Conservation (phyloP, 2,888 invertebrate species). For the Polyommatus icarus region DNA sequence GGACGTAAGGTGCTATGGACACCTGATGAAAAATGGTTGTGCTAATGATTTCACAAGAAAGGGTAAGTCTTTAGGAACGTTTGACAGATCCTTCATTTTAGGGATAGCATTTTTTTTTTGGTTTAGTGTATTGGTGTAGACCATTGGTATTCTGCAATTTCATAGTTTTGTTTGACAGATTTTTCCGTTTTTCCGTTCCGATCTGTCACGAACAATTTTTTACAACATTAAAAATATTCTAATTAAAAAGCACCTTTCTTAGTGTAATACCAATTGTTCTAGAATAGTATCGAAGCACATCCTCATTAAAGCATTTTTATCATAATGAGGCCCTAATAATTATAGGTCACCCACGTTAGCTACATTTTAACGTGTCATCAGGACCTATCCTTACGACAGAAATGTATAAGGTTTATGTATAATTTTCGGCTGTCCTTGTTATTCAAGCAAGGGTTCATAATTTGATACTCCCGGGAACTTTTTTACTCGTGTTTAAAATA, state of each 20-base stretch:
- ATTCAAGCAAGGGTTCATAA: background rate
- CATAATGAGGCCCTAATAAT: background rate
- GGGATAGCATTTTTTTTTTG: background rate
- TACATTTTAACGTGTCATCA: background rate
- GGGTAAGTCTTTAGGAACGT: background rate
- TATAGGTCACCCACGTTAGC: background rate
- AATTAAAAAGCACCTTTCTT: too few relatives aligned
- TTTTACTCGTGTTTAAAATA: background rate
- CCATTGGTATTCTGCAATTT: too few relatives aligned
- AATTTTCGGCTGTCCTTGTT: background rate
- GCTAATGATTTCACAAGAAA: constrained; percentile 39
- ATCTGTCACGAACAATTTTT: too few relatives aligned
- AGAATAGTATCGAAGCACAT: too few relatives aligned
- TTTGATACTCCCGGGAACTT: background rate
- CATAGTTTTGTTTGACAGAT: too few relatives aligned
- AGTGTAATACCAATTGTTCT: too few relatives aligned
- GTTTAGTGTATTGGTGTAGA: too few relatives aligned
- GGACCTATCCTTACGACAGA: background rate
- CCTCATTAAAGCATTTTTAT: too few relatives aligned
- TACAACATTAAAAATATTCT: too few relatives aligned
- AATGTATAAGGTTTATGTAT: background rate
- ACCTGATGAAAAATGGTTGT: constrained; percentile 42
- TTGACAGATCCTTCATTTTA: too few relatives aligned
- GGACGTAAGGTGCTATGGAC: constrained; percentile 7
- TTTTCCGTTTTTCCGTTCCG: too few relatives aligned